Base-by-base conservation (phyloP, 53 echinoderm and acorn worm species). In the Temnopleurus reevesii region DNA sequence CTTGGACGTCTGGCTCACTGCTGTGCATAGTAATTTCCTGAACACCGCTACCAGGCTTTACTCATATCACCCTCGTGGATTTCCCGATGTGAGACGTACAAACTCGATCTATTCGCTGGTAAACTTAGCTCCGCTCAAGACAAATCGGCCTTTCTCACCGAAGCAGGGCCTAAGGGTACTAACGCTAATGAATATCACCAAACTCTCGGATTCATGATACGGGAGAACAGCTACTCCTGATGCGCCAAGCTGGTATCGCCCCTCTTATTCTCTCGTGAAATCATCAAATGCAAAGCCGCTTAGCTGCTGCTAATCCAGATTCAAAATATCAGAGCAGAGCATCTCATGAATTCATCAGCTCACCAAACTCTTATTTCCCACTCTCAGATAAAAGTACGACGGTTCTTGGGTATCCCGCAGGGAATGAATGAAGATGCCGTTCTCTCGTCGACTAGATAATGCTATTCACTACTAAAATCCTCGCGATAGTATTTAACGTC, bases 11-110 rank as follows among this genome's bases (percentile, higher is more conserved):
- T 46, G 60, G 61, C 61, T 60, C 34, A 85, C 61, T 27, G 59
- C 43, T 27, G 45, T 59, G 86, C 86, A 85, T 85, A 85, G 61
- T 85, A 85, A 85, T 85, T 85, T 85, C 61, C 59, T 29, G 23
- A 36, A 60, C 43, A 61, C 61, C 53, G 86, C 83, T 47, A 46
- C 46, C 79, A 49, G 79, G 79, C 79, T 79, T 71, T 49, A 79
- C 79, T 46, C 46, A 29, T 47, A 49, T 46, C 79, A 26, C 79
- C 79, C 79, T 49, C 12, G 49, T 46, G 46, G 49, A 12, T 49
- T 1, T 79, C 38, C 49, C 49, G 46, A n/a, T 51, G 8, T 47
- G 49, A 49, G 45, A 79, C 46, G 25, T 46, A 51, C 79, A 27
- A 25, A 17, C 46, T 79, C 79, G 79, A 49, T 79, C 71, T n/a